These are phyloP conservation scores for Delphinus delphis DNA, from an alignment of 2,113 vertebrate species.

Conservation along the genomic window DNA sequence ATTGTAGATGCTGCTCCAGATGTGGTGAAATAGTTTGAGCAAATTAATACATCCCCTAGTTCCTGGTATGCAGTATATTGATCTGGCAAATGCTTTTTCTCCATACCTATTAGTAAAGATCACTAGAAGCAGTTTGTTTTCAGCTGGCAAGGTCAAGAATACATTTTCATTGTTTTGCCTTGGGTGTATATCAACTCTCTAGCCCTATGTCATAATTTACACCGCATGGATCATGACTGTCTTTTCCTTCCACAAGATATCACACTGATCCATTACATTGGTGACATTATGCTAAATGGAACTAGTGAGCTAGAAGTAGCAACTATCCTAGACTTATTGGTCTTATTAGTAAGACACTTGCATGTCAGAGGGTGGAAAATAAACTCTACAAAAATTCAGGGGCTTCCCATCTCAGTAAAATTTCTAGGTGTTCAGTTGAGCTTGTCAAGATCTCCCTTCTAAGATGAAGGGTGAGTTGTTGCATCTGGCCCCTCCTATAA, in stretches of 20 bases:
- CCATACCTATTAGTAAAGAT: neutral
- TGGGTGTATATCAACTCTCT: neutral
- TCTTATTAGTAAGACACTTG: neutral
- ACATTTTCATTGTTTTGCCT: neutral
- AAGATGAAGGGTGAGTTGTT: neutral
- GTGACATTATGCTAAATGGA: neutral
- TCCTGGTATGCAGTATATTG: neutral
- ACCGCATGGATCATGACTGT: neutral
- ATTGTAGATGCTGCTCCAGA: neutral
- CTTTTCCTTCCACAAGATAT: neutral
- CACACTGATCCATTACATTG: neutral
- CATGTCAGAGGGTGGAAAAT: neutral
- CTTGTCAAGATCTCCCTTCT: neutral
- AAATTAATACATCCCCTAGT: neutral
- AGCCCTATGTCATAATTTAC: neutral
- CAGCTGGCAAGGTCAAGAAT: neutral
- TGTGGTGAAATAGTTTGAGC: neutral
- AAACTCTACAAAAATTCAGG: neutral
- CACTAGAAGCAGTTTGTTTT: neutral
- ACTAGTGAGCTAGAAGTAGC: neutral
- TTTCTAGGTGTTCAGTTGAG: neutral
- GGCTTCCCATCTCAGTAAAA: neutral
- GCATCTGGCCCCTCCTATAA: neutral
- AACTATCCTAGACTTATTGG: neutral
- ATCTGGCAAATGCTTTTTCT: neutral